phyloP scores from a whole-genome alignment of 2,797 vertebrate genomes.

The Sebastolobus altivelis region DNA sequence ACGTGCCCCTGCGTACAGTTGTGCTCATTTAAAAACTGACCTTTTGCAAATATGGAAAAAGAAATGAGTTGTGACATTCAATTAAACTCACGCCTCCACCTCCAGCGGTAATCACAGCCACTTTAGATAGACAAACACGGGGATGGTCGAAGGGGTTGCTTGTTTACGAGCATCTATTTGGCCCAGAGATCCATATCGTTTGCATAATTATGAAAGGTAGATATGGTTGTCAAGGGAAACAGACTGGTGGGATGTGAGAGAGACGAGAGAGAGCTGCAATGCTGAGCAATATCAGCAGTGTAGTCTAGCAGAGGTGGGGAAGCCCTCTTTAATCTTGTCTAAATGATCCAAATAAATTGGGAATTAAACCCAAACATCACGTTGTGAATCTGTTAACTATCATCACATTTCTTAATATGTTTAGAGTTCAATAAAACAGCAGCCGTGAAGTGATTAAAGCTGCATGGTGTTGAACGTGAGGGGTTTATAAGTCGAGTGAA shows the following conservation, averaged over 20 bases:
- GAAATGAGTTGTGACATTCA: constrained; percentile 73
- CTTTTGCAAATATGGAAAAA: constrained; percentile 64
- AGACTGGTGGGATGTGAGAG: constrained; percentile 43
- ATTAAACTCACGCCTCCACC: constrained; percentile 64
- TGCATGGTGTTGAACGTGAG: not conserved
- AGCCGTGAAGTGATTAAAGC: constrained; percentile 18
- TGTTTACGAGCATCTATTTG: constrained; percentile 69
- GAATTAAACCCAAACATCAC: constrained; percentile 27
- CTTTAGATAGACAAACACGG: constrained; percentile 57
- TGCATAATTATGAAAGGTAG: constrained; percentile 70
- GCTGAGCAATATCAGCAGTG: not conserved
- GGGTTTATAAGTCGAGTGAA: not conserved
- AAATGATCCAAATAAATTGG: constrained; percentile 36
- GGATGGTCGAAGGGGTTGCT: constrained; percentile 46
- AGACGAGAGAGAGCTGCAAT: constrained; percentile 22
- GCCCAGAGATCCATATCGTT: constrained; percentile 63
- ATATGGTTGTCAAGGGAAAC: constrained; percentile 76
- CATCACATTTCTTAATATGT: constrained; percentile 34
- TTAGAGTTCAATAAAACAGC: constrained; percentile 24
- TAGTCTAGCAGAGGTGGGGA: constrained; percentile 7
- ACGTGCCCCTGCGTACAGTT: constrained; percentile 15
- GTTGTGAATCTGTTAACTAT: constrained; percentile 27
- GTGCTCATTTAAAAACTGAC: constrained; percentile 58
- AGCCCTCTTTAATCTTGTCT: constrained; percentile 25
- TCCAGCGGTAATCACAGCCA: constrained; percentile 57